Base-by-base conservation (phyloP, 2,888 invertebrate genomes). In the Eupithecia vulgata region DNA sequence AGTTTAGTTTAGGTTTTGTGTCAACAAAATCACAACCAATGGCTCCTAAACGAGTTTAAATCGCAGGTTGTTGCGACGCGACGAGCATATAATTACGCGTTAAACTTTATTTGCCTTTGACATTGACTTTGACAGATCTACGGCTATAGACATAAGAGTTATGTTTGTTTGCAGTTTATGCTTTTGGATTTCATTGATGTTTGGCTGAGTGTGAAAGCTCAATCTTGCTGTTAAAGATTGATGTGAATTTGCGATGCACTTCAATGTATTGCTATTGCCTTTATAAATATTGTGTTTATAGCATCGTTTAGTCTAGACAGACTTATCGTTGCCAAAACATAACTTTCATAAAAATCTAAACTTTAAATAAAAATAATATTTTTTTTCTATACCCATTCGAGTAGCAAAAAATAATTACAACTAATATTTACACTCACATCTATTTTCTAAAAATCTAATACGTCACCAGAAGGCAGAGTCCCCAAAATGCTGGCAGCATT, bases 1-100 rank as follows among this genome's bases (percentile, higher is more conserved):
- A n/a, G n/a, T n/a, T n/a, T n/a, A n/a, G n/a, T n/a, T n/a, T n/a
- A n/a, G n/a, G n/a, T n/a, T n/a, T n/a, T n/a, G n/a, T n/a, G n/a
- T n/a, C n/a, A n/a, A n/a, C n/a, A n/a, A n/a, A n/a, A n/a, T n/a
- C n/a, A n/a, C n/a, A n/a, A n/a, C n/a, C n/a, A 90, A 91, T 90
- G 85, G 86, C 81, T 85, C 85, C 86, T 90, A 91, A 90, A 90
- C 92, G 89, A 89, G 90, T 92, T 92, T 90, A 90, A 92, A 91
- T 89, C 91, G 90, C 86, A 84, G 84, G 83, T 84, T 82, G 83
- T 83, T 82, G 78, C 85, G 82, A 91, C 92, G 91, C 87, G 92
- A 91, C 90, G 80, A 84, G 92, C 87, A 92, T 92, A 85, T 88
- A 87, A 90, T 88, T 90, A 90, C 81, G 82, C 81, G 70, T 77